Conservation (phyloP, 1,140 invertebrate species). For the Episyrphus balteatus region DNA sequence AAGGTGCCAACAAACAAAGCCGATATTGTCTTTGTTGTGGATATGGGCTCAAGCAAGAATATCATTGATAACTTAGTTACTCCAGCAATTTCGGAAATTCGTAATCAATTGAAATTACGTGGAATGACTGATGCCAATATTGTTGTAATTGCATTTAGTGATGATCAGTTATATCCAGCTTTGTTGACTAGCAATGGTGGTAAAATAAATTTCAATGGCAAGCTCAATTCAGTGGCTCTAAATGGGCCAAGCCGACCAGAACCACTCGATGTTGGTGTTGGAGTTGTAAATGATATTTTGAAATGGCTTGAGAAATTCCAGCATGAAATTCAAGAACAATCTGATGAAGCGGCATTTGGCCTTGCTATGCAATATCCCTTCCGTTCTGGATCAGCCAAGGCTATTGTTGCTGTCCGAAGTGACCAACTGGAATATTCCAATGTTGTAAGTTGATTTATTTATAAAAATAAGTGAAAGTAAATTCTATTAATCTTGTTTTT, state of each 20-base stretch:
- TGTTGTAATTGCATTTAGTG: slow-evolving; percentile 46
- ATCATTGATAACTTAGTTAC: slow-evolving; percentile 36
- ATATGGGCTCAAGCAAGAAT: slow-evolving; percentile 40
- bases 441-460: slow-evolving; percentile 16
- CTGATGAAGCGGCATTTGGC: slow-evolving; percentile 42
- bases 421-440: slow-evolving; percentile 23
- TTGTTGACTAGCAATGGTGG: slow-evolving; percentile 46
- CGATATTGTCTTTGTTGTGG: slow-evolving; percentile 61
- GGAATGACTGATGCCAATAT: slow-evolving; percentile 49
- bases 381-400: slow-evolving; percentile 46
- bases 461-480: neutral
- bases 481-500: neutral
- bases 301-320: slow-evolving; percentile 10
- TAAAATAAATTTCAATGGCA: slow-evolving; percentile 44
- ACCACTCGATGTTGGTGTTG: no score
- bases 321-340: slow-evolving; percentile 20
- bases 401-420: slow-evolving; percentile 42
- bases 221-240: slow-evolving; percentile 42
- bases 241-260: slow-evolving; percentile 17
- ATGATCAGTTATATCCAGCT: slow-evolving; percentile 40
- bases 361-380: slow-evolving; percentile 49
- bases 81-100: slow-evolving; percentile 31
- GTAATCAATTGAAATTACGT: slow-evolving; percentile 32
- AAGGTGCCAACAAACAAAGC: slow-evolving; percentile 57
- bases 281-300: neutral